Evolutionary conservation across 2,888 invertebrate species (phyloP).

Genomic region (Pardosa pseudoannulata): DNA sequence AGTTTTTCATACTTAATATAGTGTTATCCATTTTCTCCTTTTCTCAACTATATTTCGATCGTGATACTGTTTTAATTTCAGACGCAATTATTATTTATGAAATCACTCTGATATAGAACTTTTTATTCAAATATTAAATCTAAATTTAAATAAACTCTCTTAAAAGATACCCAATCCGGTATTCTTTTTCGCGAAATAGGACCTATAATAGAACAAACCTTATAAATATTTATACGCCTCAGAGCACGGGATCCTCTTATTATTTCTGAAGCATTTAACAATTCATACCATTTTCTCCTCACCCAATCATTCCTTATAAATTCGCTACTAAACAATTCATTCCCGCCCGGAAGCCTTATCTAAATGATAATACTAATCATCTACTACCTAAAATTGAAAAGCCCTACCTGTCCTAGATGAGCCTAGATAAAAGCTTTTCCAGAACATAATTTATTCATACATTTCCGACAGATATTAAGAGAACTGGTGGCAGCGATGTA

Average conservation of each 20-base stretch:
- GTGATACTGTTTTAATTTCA: no score
- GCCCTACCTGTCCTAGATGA: slow-evolving; percentile 5
- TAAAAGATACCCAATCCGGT: no score
- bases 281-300: slow-evolving; percentile 32
- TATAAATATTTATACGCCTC: neutral
- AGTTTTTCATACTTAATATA: no score
- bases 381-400: slow-evolving; percentile 48
- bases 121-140: no score
- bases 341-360: slow-evolving; percentile 30
- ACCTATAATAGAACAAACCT: no score
- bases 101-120: no score
- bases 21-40: no score
- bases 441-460: slow-evolving; percentile 56
- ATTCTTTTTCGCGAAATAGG: no score
- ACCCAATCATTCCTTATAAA: slow-evolving; percentile 21
- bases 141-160: no score
- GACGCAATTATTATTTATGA: no score
- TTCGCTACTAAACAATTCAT: slow-evolving; percentile 23
- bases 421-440: slow-evolving; percentile 20
- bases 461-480: slow-evolving; percentile 34
- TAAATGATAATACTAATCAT: slow-evolving; percentile 45
- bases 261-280: slow-evolving; percentile 29
- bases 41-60: no score
- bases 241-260: neutral
- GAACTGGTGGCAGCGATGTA: slow-evolving; percentile 12